A percentile compares a stretch with the other conserved stretches of the same genome.
Conservation (phyloP, 2,113 vertebrate genomes). For the Pangasianodon gigas region DNA sequence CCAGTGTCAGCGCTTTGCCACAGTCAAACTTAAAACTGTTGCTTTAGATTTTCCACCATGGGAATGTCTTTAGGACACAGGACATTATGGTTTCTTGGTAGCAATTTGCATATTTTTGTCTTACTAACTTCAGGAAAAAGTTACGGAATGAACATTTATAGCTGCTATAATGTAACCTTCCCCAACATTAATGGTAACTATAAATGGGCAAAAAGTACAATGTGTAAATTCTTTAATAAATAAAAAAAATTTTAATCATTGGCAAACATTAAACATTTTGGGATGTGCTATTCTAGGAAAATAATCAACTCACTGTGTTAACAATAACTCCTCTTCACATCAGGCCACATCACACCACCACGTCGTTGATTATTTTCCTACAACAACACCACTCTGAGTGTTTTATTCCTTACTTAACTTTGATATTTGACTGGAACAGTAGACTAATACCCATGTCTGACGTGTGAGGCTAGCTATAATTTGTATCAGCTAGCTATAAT, state of each 20-base stretch:
- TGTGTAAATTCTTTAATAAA: neutral
- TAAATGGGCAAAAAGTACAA: neutral
- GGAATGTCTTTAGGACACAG: too few relatives aligned
- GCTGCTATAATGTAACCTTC: too few relatives aligned
- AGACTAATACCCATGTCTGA: neutral
- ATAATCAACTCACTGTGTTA: neutral
- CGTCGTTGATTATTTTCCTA: neutral
- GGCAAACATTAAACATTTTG: neutral
- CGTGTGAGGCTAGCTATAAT: neutral
- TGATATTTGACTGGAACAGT: neutral
- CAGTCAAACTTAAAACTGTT: neutral
- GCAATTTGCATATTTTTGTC: too few relatives aligned
- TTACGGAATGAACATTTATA: too few relatives aligned
- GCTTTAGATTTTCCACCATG: too few relatives aligned
- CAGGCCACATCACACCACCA: neutral
- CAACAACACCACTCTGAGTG: neutral
- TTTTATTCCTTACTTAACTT: neutral
- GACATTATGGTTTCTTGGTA: too few relatives aligned
- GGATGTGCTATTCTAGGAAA: neutral
- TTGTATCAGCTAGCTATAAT: neutral
- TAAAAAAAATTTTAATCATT: neutral
- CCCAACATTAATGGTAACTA: too few relatives aligned
- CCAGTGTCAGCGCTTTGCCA: neutral
- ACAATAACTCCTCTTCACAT: neutral
- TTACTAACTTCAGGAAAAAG: too few relatives aligned